Conservation (phyloP, 2,113 vertebrate species). For the Sakesphorus luctuosus region DNA sequence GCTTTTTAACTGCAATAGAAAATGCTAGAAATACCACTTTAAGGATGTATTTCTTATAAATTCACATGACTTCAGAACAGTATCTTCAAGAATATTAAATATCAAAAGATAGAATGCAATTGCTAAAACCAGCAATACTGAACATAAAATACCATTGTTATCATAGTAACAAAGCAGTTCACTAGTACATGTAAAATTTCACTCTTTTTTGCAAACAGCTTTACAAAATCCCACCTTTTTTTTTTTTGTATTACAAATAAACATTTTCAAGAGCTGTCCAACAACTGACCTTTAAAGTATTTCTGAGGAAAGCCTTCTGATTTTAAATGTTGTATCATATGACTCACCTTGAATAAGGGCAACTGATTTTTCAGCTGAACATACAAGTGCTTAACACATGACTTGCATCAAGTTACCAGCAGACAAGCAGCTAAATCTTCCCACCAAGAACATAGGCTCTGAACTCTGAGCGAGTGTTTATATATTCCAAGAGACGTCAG, state of each 20-base stretch:
- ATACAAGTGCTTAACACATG: slow-evolving; percentile 31
- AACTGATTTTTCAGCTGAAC: slow-evolving; percentile 31
- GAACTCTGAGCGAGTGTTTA: slow-evolving; percentile 55
- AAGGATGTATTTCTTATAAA: neutral
- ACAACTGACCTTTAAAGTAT: neutral
- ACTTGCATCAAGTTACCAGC: slow-evolving; percentile 37
- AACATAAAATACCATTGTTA: neutral
- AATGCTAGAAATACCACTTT: neutral
- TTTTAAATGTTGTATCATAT: neutral
- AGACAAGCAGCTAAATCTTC: slow-evolving; percentile 32
- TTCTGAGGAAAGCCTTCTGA: neutral
- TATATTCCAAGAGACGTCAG: slow-evolving; percentile 66
- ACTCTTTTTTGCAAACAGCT: neutral
- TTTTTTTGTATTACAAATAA: neutral
- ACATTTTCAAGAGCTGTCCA: neutral
- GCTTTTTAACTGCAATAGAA: neutral
- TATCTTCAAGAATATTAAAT: neutral
- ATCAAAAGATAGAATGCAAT: neutral
- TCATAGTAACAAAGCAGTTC: neutral
- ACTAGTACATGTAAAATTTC: neutral
- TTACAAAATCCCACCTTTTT: neutral
- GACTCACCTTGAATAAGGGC: slow-evolving; percentile 71
- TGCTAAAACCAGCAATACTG: neutral
- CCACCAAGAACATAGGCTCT: slow-evolving; percentile 30
- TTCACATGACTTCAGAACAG: neutral